Evolutionary conservation across 1,140 invertebrate genomes (phyloP).

Genomic region (Matsumurasca onukii): DNA sequence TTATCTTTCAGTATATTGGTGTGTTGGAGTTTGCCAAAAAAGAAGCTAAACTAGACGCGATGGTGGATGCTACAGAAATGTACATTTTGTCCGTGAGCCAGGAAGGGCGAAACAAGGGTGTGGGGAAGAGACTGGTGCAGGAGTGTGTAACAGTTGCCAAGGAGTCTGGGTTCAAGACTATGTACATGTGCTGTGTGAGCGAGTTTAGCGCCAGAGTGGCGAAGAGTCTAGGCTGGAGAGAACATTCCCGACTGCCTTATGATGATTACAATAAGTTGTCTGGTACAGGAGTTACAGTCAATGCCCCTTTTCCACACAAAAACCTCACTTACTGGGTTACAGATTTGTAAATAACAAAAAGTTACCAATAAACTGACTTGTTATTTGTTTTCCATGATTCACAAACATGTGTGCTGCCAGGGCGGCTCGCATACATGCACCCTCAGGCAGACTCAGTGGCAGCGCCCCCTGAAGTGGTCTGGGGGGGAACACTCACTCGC

Average conservation of each 20-base stretch:
- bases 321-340: neutral
- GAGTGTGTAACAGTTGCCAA: neutral
- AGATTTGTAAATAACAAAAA: no score
- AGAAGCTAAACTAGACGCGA: neutral
- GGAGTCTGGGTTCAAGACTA: neutral
- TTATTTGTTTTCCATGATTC: no score
- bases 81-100: neutral
- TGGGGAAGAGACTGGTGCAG: neutral
- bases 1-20: neutral
- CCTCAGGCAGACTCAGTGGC: no score
- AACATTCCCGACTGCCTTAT: neutral
- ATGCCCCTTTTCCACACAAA: neutral
- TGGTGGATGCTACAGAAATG: neutral
- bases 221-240: neutral
- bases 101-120: neutral
- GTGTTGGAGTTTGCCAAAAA: neutral
- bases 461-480: no score
- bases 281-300: neutral
- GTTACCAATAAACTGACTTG: no score
- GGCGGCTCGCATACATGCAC: no score
- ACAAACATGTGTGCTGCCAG: no score
- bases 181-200: neutral
- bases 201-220: slow-evolving; percentile 8
- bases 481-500: no score
- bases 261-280: neutral